Evolutionary conservation across 2,888 invertebrate genomes (phyloP).

Genomic region (Agrotis clavis): DNA sequence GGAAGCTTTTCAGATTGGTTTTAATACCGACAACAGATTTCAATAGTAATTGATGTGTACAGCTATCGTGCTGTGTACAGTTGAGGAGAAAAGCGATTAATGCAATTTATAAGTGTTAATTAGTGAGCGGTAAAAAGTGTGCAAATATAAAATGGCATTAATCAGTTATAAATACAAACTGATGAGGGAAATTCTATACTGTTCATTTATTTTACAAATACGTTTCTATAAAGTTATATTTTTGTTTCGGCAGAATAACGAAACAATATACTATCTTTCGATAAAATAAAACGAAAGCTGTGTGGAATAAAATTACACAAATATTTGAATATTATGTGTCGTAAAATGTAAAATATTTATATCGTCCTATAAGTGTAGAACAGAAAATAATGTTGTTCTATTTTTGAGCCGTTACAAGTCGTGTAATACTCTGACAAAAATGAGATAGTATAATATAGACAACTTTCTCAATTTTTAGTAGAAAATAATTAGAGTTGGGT

Average conservation of each 20-base stretch:
- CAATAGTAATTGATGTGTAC: conserved; percentile 75
- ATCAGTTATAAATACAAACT: not conserved
- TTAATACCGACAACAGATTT: conserved; percentile 72
- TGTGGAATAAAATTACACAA: not conserved
- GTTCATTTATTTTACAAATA: no score
- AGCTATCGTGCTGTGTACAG: conserved; percentile 58
- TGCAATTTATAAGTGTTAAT: conserved; percentile 27
- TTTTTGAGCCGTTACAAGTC: no score
- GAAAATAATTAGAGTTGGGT: no score
- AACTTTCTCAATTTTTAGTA: no score
- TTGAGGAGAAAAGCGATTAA: conserved; percentile 30
- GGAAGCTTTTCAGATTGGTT: conserved; percentile 63
- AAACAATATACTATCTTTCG: no score
- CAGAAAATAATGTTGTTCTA: no score
- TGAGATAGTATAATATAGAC: no score
- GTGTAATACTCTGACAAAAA: no score
- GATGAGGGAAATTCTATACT: not conserved
- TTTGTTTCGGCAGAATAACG: no score
- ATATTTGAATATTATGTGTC: not conserved
- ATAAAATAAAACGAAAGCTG: not conserved
- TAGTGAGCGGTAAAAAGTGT: not conserved
- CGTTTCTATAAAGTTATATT: no score
- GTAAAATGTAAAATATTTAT: no score
- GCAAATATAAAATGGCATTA: not conserved
- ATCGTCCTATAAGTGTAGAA: no score